Evolutionary conservation across 2,113 vertebrate genomes (phyloP).

Genomic region (Gopherus flavomarginatus): DNA sequence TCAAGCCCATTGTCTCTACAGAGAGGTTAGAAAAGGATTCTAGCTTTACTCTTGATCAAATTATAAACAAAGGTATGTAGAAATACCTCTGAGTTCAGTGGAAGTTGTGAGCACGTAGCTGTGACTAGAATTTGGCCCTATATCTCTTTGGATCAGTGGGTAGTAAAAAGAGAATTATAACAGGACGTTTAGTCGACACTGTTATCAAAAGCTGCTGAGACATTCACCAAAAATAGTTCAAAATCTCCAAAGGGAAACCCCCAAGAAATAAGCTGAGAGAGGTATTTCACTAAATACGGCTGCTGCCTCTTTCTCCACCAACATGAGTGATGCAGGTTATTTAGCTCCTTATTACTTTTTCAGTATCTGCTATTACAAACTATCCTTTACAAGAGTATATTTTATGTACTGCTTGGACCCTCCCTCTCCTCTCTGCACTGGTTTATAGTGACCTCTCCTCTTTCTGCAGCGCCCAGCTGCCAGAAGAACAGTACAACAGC

Average conservation of each 20-base stretch:
- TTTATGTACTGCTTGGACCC: conserved; percentile 80
- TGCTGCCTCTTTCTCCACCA: not conserved
- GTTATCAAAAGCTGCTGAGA: not conserved
- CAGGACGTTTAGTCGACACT: not conserved
- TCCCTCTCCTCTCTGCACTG: conserved; percentile 63
- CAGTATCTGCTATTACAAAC: conserved; percentile 50
- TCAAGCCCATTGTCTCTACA: not conserved
- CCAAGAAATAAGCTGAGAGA: not conserved
- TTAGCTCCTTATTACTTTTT: not conserved
- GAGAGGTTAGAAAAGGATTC: not conserved
- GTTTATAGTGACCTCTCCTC: conserved; percentile 82
- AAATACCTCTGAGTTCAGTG: not conserved
- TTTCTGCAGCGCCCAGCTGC: conserved; percentile 76
- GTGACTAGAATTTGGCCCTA: not conserved
- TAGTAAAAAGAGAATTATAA: not conserved
- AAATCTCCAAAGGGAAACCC: not conserved
- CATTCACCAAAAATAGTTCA: not conserved
- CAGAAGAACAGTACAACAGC: conserved; percentile 82
- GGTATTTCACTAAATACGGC: not conserved
- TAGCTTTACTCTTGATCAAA: not conserved
- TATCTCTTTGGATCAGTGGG: not conserved
- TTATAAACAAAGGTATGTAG: not conserved
- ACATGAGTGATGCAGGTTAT: not conserved
- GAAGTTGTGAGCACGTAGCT: not conserved
- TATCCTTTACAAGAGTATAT: conserved; percentile 76